Base-by-base conservation (phyloP, 2,888 invertebrate species). In the Malachius bipustulatus region DNA sequence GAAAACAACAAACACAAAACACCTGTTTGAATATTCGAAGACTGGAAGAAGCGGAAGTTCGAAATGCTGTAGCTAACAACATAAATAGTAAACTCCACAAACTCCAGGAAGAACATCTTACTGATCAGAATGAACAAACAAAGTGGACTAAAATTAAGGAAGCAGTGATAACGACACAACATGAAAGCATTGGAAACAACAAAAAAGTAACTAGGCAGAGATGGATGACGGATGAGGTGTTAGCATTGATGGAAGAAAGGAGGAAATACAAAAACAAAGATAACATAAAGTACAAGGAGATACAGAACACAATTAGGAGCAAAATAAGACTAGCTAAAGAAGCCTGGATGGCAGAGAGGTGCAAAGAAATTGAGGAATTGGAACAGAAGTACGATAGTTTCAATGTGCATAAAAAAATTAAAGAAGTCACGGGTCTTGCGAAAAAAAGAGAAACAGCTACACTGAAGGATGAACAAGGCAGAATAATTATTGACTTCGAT, bases 381-480 rank as follows among this genome's bases (percentile, higher is more conserved):
- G 29, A 28, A 28, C 6, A n/a, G 24, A 19, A 19, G 12, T 13
- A 30, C 14, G 12, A 13, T 13, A 30, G 13, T 3, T 30, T 30
- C 6, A 30, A 30, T 14, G 14, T 30, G 30, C 14, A 30, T 14
- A 30, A 13, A 8, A 11, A 30, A 4, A 14, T 30, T n/a, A 10
- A 14, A 14, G 30, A 30, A 14, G 30, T 11, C 4, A 16, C 31
- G 4, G 31, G 31, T 10, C n/a, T 31, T 9, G 14, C 11, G 14
- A 31, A 31, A 6, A 31, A 31, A 15, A 31, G n/a, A 31, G 4
- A 14, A 6, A 13, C 31, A 4, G 16, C 11, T 15, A 31, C 16
- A 13, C 15, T 31, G n/a, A n/a, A 8, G 24, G 24, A 19, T 19
- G n/a, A n/a, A 6, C 6, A 6, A n/a, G 24, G 24, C 6, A 19